These are phyloP conservation scores for Epicampocera succincta DNA, from an alignment of 2,888 invertebrate genomes.

Conservation along the genomic window DNA sequence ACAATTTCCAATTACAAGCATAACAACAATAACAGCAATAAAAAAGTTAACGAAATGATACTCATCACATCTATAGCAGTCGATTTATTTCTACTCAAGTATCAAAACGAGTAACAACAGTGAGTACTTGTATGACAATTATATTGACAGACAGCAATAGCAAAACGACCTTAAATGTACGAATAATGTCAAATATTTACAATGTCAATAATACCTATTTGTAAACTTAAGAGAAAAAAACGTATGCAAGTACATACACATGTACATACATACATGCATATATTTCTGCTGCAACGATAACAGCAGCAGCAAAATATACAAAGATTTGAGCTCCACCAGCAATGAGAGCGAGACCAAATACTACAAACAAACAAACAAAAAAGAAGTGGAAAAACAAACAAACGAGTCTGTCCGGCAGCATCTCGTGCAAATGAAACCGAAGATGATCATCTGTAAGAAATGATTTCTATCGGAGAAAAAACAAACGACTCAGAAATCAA, in stretches of 20 bases:
- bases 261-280: too few species aligned
- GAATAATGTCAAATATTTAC: slow-evolving; percentile 70
- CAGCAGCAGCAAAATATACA: slow-evolving; percentile 8
- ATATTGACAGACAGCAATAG: slow-evolving; percentile 56
- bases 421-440: slow-evolving; percentile 38
- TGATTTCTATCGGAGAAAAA: slow-evolving; percentile 3
- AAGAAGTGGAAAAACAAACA: too few species aligned
- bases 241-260: too few species aligned
- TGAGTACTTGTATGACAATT: slow-evolving; percentile 33
- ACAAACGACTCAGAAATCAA: slow-evolving; percentile 16
- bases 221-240: slow-evolving; percentile 33
- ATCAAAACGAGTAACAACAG: slow-evolving; percentile 28
- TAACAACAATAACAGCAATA: slow-evolving; percentile 11
- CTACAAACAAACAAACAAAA: background rate
- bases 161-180: slow-evolving; percentile 68
- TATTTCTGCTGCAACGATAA: slow-evolving; percentile 32
- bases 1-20: slow-evolving; percentile 2
- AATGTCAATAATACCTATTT: slow-evolving; percentile 61
- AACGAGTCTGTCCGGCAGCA: too few species aligned
- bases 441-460: slow-evolving; percentile 41
- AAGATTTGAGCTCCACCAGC: background rate
- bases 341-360: slow-evolving; percentile 30
- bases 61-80: slow-evolving; percentile 16
- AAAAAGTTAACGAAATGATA: slow-evolving; percentile 16
- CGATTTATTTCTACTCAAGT: slow-evolving; percentile 17